Evolutionary conservation across 2,888 invertebrate genomes (phyloP).

Genomic region (Thymelicus acteon): DNA sequence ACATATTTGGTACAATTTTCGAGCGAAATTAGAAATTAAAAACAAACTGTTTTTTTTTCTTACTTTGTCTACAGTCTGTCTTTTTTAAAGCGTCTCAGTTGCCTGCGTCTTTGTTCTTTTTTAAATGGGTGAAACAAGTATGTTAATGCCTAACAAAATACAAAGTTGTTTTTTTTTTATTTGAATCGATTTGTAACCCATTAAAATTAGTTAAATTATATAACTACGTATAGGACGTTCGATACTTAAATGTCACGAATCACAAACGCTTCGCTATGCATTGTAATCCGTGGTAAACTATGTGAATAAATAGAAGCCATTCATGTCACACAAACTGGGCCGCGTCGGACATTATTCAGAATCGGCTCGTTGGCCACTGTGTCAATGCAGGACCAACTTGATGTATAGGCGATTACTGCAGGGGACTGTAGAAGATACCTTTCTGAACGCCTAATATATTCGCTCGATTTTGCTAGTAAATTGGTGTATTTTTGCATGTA

Average conservation of each 20-base stretch:
- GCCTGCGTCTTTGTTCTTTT: too few relatives aligned
- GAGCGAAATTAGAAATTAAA: neutral
- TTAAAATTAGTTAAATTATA: too few relatives aligned
- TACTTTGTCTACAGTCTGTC: neutral
- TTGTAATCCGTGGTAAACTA: constrained; percentile 26
- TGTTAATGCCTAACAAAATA: too few relatives aligned
- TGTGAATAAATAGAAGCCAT: constrained; percentile 32
- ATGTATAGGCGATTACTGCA: constrained; percentile 27
- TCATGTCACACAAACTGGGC: constrained; percentile 46
- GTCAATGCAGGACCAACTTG: constrained; percentile 36
- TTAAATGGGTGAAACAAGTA: too few relatives aligned
- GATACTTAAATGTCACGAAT: neutral
- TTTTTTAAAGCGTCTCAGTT: too few relatives aligned
- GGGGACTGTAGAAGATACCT: constrained; percentile 12
- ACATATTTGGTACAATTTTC: constrained; percentile 3
- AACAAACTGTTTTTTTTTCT: neutral
- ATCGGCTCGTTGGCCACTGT: constrained; percentile 44
- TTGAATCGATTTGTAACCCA: too few relatives aligned
- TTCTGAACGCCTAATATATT: neutral
- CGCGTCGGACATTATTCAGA: constrained; percentile 48
- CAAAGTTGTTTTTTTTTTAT: too few relatives aligned
- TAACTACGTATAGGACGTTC: too few relatives aligned
- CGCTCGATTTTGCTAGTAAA: neutral
- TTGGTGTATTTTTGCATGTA: too few relatives aligned
- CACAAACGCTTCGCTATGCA: neutral